A percentile compares a stretch with the other conserved stretches of the same genome.
These are phyloP conservation scores for Cartodere bifasciata DNA, from an alignment of 2,888 invertebrate species.

Conservation along the genomic window DNA sequence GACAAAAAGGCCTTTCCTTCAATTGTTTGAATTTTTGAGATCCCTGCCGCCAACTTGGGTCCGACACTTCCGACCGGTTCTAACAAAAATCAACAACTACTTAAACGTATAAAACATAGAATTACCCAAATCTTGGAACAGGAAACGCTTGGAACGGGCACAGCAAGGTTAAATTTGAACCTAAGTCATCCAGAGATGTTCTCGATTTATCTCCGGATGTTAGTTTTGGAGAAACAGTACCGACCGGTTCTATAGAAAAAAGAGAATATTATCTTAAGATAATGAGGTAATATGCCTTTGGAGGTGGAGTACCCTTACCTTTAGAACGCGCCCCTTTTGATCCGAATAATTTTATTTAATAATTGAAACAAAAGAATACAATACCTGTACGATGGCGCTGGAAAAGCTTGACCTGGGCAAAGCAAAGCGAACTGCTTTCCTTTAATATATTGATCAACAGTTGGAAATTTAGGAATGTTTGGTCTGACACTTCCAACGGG, in stretches of 20 bases:
- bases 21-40: constrained; percentile 24
- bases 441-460: constrained; percentile 22
- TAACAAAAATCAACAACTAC: constrained; percentile 19
- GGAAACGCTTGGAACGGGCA: constrained; percentile 59
- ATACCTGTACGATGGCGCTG: constrained; percentile 41
- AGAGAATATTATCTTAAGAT: constrained; percentile 3
- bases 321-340: neutral
- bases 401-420: constrained; percentile 54
- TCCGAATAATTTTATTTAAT: too few relatives aligned
- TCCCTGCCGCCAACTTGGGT: constrained; percentile 34
- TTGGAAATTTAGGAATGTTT: constrained; percentile 30
- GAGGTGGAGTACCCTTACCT: constrained; percentile 3
- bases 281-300: too few relatives aligned
- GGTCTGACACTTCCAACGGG: constrained; percentile 38
- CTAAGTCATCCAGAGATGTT: constrained; percentile 19
- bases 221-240: constrained; percentile 57
- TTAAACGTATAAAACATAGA: too few relatives aligned
- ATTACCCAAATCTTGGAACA: constrained; percentile 59
- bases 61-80: constrained; percentile 43
- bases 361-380: too few relatives aligned
- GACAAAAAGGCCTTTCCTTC: constrained; percentile 17
- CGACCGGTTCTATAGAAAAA: constrained; percentile 52
- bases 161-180: constrained; percentile 40
- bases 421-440: constrained; percentile 37
- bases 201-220: constrained; percentile 30